These are phyloP conservation scores for Podiceps cristatus DNA, from an alignment of 2,113 vertebrate genomes.

Conservation along the genomic window DNA sequence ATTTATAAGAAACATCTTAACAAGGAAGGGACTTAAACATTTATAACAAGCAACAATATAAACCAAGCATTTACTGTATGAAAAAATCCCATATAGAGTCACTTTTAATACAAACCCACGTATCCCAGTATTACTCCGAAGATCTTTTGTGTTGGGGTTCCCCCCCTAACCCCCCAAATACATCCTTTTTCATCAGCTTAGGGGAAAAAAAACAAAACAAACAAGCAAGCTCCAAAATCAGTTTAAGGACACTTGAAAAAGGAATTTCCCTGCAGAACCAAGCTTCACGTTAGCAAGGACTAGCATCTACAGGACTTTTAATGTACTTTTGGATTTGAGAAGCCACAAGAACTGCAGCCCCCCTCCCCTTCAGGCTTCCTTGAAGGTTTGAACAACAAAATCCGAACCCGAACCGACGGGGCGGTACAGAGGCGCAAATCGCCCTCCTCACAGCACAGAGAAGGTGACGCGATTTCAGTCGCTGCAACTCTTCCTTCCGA, in stretches of 20 bases:
- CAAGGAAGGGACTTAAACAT: neutral
- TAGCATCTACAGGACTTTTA: rapidly evolving
- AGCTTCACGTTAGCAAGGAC: neutral
- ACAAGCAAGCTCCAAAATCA: neutral
- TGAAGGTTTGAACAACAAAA: neutral
- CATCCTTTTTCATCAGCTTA: neutral
- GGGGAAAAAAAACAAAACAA: neutral
- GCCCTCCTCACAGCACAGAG: rapidly evolving
- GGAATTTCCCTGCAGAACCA: neutral
- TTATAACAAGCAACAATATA: neutral
- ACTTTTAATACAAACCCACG: neutral
- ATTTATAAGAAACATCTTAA: neutral
- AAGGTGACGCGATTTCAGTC: rapidly evolving
- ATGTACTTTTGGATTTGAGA: rapidly evolving
- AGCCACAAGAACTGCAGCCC: neutral
- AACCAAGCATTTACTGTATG: neutral
- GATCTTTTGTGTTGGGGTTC: neutral
- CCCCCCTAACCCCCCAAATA: rapidly evolving
- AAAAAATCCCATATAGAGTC: neutral
- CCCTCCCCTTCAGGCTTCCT: neutral
- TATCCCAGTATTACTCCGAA: neutral
- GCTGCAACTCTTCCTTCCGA: too few species aligned
- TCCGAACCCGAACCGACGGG: rapidly evolving
- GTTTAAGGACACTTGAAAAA: neutral
- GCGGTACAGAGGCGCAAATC: rapidly evolving